A percentile compares a stretch with the other conserved stretches of the same genome.
Evolutionary conservation across 2,888 invertebrate genomes (phyloP).

Genomic region (Lasioglossum calceatum): DNA sequence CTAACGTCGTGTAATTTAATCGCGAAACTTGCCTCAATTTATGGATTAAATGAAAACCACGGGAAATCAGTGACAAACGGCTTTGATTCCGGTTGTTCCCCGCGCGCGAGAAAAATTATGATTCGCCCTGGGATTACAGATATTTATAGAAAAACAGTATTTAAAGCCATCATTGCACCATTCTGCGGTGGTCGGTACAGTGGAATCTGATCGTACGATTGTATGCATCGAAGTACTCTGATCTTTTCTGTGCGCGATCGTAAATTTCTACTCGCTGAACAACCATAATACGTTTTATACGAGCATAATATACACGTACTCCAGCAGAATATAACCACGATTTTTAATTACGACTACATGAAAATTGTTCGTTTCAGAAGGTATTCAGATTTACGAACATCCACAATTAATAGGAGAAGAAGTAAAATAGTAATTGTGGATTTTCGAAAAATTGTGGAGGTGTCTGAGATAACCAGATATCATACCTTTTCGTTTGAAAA

Average conservation of each 20-base stretch:
- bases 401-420: not conserved
- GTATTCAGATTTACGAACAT: not conserved
- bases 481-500: not conserved
- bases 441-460: not conserved
- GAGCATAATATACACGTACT: not conserved
- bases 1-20: slow-evolving; percentile 23
- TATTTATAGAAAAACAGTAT: slow-evolving; percentile 6
- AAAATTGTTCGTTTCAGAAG: not conserved
- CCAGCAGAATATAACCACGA: not conserved
- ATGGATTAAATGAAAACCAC: slow-evolving; percentile 19
- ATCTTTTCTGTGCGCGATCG: not conserved
- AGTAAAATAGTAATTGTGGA: not conserved
- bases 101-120: not conserved
- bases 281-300: not conserved
- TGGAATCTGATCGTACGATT: not conserved
- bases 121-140: not conserved
- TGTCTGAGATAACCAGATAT: not conserved
- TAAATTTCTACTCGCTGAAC: not conserved
- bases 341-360: not conserved
- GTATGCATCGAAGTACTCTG: not conserved
- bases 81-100: not conserved
- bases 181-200: not conserved
- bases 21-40: slow-evolving; percentile 6
- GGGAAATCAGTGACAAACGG: not conserved
- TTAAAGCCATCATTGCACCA: not conserved